These are phyloP conservation scores for Hirundo rustica DNA, from an alignment of 2,797 vertebrate species.

Conservation along the genomic window DNA sequence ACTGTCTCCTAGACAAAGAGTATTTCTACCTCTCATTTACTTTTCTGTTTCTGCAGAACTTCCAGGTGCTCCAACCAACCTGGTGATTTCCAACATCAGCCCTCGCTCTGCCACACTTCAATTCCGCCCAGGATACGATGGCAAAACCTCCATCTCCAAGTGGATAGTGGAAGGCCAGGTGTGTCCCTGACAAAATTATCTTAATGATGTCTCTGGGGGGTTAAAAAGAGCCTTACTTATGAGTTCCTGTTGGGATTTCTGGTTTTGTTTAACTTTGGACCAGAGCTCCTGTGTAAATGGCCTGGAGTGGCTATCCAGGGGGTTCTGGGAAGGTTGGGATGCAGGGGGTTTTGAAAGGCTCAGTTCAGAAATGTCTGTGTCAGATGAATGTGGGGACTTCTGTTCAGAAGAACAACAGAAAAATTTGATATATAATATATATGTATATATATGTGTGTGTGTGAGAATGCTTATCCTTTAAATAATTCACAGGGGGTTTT, in stretches of 20 bases:
- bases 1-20: neutral
- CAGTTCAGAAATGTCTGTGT: neutral
- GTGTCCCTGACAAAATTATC: neutral
- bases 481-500: neutral
- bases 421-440: neutral
- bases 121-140: slow-evolving; percentile 88
- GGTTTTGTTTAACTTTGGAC: neutral
- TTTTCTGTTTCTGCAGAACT: slow-evolving; percentile 79
- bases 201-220: neutral
- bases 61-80: slow-evolving; percentile 89
- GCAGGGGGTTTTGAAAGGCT: neutral
- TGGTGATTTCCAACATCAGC: slow-evolving; percentile 96
- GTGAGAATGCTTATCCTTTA: neutral
- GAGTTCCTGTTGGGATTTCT: neutral
- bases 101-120: slow-evolving; percentile 89
- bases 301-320: neutral
- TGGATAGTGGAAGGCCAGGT: slow-evolving; percentile 96
- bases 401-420: neutral
- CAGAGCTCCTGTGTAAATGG: neutral
- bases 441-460: fast-evolving
- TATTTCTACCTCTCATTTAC: neutral
- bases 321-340: neutral
- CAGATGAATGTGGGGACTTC: neutral
- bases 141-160: slow-evolving; percentile 89
- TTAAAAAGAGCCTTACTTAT: neutral